phyloP scores from a whole-genome alignment of 2,113 vertebrate species.

The Chionodraco myersi region DNA sequence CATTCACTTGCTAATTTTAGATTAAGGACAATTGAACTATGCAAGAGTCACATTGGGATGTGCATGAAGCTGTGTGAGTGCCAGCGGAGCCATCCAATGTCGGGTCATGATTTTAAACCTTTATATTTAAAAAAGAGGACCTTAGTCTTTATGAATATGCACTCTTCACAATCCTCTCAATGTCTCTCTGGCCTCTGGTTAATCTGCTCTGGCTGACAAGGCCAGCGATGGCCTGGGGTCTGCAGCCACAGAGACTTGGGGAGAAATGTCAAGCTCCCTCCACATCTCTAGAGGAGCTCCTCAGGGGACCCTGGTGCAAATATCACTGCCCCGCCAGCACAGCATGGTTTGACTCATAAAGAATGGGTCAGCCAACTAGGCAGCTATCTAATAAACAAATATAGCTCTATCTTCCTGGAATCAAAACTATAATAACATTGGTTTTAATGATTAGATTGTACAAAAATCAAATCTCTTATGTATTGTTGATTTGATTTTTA shows the following conservation, averaged over 20 bases:
- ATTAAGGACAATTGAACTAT: conserved; percentile 25
- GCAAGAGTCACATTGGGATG: conserved; percentile 4
- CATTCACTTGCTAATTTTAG: conserved; percentile 18
- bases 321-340: conserved; percentile 67
- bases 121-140: conserved; percentile 20
- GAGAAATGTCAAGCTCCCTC: conserved; percentile 77
- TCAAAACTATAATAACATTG: background rate
- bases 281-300: conserved; percentile 67
- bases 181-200: conserved; percentile 47
- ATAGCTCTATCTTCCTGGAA: background rate
- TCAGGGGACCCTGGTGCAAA: conserved; percentile 69
- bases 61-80: conserved; percentile 11
- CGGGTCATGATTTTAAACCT: conserved; percentile 37
- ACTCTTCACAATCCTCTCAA: conserved; percentile 30
- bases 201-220: conserved; percentile 73
- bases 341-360: conserved; percentile 63
- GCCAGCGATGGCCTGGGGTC: conserved; percentile 62
- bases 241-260: conserved; percentile 59
- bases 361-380: conserved; percentile 42
- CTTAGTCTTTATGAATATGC: conserved; percentile 52
- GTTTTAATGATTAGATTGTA: background rate
- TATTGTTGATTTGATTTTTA: background rate
- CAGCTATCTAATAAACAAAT: conserved; percentile 25
- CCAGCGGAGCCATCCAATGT: conserved; percentile 19
- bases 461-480: too few relatives aligned